phyloP scores from a whole-genome alignment of 2,797 vertebrate genomes.

The Buphagus erythrorhynchus region DNA sequence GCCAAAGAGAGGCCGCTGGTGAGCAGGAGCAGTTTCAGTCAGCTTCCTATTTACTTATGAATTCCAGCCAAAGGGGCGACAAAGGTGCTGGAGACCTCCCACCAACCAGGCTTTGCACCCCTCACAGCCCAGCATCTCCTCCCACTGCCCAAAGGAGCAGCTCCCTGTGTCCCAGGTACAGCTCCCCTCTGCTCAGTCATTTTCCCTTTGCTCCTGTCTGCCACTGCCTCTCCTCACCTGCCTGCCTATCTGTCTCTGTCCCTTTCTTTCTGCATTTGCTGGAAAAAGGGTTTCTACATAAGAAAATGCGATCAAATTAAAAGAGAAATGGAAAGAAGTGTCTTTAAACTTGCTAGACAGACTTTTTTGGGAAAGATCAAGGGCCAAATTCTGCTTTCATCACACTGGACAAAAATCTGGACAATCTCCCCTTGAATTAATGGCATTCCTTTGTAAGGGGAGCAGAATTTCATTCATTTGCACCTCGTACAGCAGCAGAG shows the following conservation, averaged over 20 bases:
- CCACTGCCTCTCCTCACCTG: fast-evolving
- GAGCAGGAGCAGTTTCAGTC: neutral
- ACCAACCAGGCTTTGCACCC: neutral
- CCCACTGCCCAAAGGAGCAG: neutral
- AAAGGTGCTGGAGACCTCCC: neutral
- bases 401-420: slow-evolving; percentile 20
- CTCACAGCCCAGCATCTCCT: neutral
- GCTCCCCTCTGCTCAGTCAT: neutral
- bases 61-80: neutral
- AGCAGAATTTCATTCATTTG: slow-evolving; percentile 65
- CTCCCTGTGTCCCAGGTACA: neutral
- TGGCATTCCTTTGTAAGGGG: slow-evolving; percentile 40
- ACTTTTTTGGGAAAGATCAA: slow-evolving; percentile 4
- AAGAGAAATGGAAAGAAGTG: neutral
- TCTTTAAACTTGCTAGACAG: neutral
- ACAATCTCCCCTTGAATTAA: slow-evolving; percentile 37
- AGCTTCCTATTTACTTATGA: neutral
- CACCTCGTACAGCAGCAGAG: slow-evolving; percentile 14
- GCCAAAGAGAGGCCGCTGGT: neutral
- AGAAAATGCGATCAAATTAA: neutral
- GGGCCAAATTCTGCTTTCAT: slow-evolving; percentile 60
- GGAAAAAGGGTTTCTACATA: neutral
- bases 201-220: neutral
- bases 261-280: neutral
- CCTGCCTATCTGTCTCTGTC: neutral